Conservation (phyloP, 2,113 vertebrate species). For the Corydoras sp. region DNA sequence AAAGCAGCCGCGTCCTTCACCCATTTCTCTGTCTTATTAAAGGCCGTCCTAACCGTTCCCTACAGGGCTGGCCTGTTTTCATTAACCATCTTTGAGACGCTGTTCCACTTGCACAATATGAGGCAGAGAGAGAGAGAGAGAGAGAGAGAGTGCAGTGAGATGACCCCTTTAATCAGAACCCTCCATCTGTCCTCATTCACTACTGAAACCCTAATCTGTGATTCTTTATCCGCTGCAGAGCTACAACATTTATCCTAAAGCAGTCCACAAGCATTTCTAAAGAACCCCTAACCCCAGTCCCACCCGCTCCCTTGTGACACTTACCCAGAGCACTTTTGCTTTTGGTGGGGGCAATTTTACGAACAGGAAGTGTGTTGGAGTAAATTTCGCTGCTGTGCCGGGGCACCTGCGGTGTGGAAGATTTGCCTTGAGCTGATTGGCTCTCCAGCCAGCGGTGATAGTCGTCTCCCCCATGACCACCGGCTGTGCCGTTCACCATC, state of each 20-base stretch:
- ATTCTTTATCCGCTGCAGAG: background rate
- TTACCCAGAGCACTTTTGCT: conserved; percentile 81
- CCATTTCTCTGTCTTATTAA: conserved; percentile 41
- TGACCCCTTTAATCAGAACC: conserved; percentile 3
- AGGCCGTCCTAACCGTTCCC: conserved; percentile 41
- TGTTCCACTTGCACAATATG: too few relatives aligned
- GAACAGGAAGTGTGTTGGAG: conserved; percentile 93
- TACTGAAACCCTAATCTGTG: background rate
- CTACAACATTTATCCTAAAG: too few relatives aligned
- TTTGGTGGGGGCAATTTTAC: conserved; percentile 84
- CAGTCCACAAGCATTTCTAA: too few relatives aligned
- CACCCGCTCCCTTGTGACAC: conserved; percentile 7
- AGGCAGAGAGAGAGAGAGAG: too few relatives aligned
- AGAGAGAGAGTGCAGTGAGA: background rate
- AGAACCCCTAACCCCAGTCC: too few relatives aligned
- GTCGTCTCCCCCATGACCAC: conserved; percentile 72
- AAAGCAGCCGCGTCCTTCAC: too few relatives aligned
- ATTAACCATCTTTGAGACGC: conserved; percentile 30
- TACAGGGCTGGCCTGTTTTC: conserved; percentile 41
- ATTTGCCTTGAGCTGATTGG: conserved; percentile 75
- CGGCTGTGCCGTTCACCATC: conserved; percentile 75
- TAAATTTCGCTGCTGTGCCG: conserved; percentile 84
- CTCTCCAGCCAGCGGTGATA: conserved; percentile 88
- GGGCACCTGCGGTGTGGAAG: conserved; percentile 72
- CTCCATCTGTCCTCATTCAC: background rate